Percentiles rank a stretch among this genome's conserved stretches.
phyloP scores from a whole-genome alignment of 2,797 vertebrate genomes.

The Mionectes olivaceus region DNA sequence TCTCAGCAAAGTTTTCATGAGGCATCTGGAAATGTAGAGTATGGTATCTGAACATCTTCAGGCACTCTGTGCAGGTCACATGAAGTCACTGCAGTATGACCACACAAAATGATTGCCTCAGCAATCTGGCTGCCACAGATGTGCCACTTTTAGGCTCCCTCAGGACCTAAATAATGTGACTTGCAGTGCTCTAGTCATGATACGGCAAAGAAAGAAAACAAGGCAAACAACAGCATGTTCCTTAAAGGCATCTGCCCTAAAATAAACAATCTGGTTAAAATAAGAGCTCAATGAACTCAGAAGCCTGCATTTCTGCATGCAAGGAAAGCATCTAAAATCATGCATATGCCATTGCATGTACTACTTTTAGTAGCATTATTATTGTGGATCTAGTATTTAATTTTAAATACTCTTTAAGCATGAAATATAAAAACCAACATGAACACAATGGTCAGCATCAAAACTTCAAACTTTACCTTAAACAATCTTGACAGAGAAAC shows the following conservation, averaged over 20 bases:
- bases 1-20: background rate
- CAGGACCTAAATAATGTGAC: background rate
- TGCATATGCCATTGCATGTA: background rate
- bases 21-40: background rate
- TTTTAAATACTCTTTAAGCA: background rate
- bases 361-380: background rate
- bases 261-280: background rate
- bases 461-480: background rate
- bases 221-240: background rate
- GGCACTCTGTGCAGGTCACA: background rate
- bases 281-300: background rate
- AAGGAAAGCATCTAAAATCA: background rate
- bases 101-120: background rate
- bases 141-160: background rate
- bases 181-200: background rate
- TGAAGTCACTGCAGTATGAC: background rate
- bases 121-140: background rate
- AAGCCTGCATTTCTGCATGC: background rate
- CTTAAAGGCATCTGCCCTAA: background rate
- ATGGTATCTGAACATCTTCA: background rate
- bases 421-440: background rate
- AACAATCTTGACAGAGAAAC: background rate
- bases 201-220: background rate
- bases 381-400: background rate
- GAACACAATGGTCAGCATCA: background rate